phyloP scores from a whole-genome alignment of 2,113 vertebrate genomes.

The Athene cunicularia region DNA sequence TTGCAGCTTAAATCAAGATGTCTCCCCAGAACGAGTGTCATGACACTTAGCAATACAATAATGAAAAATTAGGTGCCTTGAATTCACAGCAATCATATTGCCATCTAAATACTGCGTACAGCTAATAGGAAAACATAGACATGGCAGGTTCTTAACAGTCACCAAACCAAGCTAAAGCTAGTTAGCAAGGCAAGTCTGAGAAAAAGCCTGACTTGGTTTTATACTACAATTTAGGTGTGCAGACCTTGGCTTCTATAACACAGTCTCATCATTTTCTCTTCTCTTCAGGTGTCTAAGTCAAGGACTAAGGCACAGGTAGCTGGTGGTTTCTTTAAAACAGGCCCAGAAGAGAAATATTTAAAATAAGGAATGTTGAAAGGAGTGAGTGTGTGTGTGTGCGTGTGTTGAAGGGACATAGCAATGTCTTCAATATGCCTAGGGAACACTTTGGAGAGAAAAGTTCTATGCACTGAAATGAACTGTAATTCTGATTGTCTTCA shows the following conservation, averaged over 20 bases:
- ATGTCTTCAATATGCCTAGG: not conserved
- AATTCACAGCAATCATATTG: not conserved
- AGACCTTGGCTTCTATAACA: not conserved
- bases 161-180: not conserved
- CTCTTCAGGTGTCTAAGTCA: not conserved
- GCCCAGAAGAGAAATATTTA: not conserved
- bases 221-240: not conserved
- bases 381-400: not conserved
- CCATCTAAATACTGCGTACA: not conserved
- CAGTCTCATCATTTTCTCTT: not conserved
- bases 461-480: not conserved
- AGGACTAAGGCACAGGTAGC: not conserved
- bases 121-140: not conserved
- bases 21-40: fast-evolving
- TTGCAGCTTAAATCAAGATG: not conserved
- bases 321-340: not conserved
- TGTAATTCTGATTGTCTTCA: slow-evolving; percentile 41
- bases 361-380: not conserved
- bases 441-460: not conserved
- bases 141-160: not conserved
- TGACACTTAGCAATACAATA: not conserved
- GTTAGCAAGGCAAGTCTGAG: not conserved
- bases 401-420: not conserved
- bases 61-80: not conserved
- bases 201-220: not conserved